A percentile compares a stretch with the other conserved stretches of the same genome.
These are phyloP conservation scores for Todiramphus chloris DNA, from an alignment of 2,113 vertebrate genomes.

Conservation along the genomic window DNA sequence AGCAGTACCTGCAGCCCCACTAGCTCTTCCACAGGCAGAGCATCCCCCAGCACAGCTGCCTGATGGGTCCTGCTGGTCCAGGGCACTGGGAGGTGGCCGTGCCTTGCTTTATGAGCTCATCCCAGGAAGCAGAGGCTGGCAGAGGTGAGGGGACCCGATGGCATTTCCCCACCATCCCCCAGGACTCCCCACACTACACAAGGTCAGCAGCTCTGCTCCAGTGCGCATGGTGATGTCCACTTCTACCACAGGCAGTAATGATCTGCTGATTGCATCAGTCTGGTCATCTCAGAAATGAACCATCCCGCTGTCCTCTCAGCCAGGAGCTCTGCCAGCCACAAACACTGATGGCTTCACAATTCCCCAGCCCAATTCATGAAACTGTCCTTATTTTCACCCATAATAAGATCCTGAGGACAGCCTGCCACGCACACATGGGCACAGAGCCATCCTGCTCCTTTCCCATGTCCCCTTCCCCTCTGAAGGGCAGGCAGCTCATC, in stretches of 20 bases:
- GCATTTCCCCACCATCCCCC: too few relatives aligned
- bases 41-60: accelerated
- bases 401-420: neutral
- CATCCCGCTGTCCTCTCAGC: neutral
- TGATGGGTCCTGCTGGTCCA: neutral
- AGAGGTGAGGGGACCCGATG: neutral
- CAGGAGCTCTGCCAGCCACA: neutral
- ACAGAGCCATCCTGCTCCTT: neutral
- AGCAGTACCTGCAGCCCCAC: accelerated
- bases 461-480: neutral
- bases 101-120: neutral
- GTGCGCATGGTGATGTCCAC: accelerated
- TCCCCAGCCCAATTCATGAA: accelerated
- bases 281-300: neutral
- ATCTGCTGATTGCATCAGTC: too few relatives aligned
- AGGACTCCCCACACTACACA: too few relatives aligned
- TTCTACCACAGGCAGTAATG: neutral
- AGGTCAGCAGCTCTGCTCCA: neutral
- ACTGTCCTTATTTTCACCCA: neutral
- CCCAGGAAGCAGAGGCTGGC: accelerated
- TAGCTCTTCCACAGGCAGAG: neutral
- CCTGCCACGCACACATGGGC: accelerated
- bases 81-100: accelerated
- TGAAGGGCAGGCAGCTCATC: neutral
- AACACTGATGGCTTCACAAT: neutral